Evolutionary conservation across 2,888 invertebrate species (phyloP).

Genomic region (Zele albiditarsus): DNA sequence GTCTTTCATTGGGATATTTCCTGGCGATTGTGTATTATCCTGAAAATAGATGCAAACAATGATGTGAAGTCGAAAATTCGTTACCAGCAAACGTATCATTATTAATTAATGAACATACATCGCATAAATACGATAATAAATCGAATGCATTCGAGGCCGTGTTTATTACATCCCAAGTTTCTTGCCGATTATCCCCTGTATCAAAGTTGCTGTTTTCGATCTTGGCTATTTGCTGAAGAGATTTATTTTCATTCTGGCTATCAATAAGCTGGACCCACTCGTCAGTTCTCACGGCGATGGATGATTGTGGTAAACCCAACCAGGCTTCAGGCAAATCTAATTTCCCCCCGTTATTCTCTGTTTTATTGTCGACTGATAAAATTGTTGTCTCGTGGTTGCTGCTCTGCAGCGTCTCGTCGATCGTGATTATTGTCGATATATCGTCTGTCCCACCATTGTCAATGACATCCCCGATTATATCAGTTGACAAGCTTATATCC

Average conservation of each 20-base stretch:
- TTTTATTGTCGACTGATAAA: constrained; percentile 17
- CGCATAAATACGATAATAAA: constrained; percentile 69
- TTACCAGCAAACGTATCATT: not conserved
- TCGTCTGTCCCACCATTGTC: constrained; percentile 44
- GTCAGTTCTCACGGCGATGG: constrained; percentile 47
- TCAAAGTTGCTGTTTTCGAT: constrained; percentile 41
- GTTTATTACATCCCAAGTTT: constrained; percentile 59
- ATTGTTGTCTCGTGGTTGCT: not conserved
- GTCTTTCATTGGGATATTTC: constrained; percentile 56
- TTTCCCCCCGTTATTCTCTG: constrained; percentile 30
- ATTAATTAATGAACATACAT: constrained; percentile 60
- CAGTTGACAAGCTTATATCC: constrained; percentile 62
- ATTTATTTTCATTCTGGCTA: constrained; percentile 37
- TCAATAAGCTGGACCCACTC: constrained; percentile 49
- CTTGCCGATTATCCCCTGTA: constrained; percentile 47
- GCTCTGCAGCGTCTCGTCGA: constrained; percentile 41
- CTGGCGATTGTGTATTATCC: constrained; percentile 61
- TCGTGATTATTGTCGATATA: constrained; percentile 43
- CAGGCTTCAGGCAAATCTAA: constrained; percentile 49
- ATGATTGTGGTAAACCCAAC: constrained; percentile 49
- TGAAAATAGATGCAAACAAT: constrained; percentile 49
- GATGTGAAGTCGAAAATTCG: constrained; percentile 6
- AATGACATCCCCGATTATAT: constrained; percentile 55
- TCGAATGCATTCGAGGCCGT: constrained; percentile 65
- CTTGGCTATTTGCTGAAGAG: constrained; percentile 38